A percentile compares a stretch with the other conserved stretches of the same genome.
Evolutionary conservation across 2,888 invertebrate genomes (phyloP).

Genomic region (Pyrgus malvae): DNA sequence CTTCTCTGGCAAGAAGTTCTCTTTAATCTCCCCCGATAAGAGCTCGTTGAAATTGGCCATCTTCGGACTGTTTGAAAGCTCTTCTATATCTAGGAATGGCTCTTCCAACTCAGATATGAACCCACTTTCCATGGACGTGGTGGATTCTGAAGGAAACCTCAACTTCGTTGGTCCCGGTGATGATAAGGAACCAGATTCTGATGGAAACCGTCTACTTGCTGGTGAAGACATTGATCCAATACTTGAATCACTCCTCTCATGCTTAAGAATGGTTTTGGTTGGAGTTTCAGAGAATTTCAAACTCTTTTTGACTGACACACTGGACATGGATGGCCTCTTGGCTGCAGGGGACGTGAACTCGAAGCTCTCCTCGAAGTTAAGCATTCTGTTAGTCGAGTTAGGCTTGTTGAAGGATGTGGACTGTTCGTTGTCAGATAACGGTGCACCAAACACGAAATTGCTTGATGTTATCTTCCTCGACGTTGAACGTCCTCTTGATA

Average conservation of each 20-base stretch:
- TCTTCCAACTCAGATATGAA: slow-evolving; percentile 75
- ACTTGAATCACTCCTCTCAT: slow-evolving; percentile 60
- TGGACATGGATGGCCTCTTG: slow-evolving; percentile 40
- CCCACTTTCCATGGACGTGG: slow-evolving; percentile 70
- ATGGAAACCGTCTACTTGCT: neutral
- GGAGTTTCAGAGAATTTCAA: slow-evolving; percentile 66
- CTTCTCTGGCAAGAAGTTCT: slow-evolving; percentile 45
- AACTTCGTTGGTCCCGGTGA: slow-evolving; percentile 49
- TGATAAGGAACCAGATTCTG: slow-evolving; percentile 29
- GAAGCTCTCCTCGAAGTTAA: slow-evolving; percentile 69
- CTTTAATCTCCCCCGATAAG: slow-evolving; percentile 63
- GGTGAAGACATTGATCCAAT: slow-evolving; percentile 53
- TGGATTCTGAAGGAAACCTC: slow-evolving; percentile 61
- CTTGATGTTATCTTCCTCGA: slow-evolving; percentile 58
- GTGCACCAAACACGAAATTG: slow-evolving; percentile 72
- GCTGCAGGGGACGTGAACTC: slow-evolving; percentile 68
- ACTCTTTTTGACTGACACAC: slow-evolving; percentile 62
- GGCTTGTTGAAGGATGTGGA: slow-evolving; percentile 70
- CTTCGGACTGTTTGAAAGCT: slow-evolving; percentile 63
- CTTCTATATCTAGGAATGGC: slow-evolving; percentile 65
- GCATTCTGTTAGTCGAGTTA: slow-evolving; percentile 57
- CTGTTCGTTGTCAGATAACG: slow-evolving; percentile 61
- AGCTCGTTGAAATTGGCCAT: slow-evolving; percentile 64
- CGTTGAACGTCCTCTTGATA: slow-evolving; percentile 59
- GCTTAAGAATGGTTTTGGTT: slow-evolving; percentile 48